Conservation (phyloP, 1,140 invertebrate species). For the Helicoverpa zea region DNA sequence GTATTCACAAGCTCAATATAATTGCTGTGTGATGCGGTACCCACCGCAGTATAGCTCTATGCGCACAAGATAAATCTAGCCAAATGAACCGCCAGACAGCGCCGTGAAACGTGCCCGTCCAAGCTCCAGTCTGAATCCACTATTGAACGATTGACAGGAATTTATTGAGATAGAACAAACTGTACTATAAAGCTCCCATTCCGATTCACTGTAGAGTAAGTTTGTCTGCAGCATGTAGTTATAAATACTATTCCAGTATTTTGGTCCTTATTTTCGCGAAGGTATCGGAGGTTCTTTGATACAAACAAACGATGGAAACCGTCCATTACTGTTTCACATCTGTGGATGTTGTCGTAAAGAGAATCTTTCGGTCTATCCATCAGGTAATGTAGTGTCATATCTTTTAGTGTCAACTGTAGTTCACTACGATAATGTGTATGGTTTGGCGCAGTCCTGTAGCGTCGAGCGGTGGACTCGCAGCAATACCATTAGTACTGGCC, state of each 20-base stretch:
- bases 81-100: slow-evolving; percentile 6
- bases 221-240: too few species aligned
- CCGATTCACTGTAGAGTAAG: too few species aligned
- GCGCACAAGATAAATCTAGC: slow-evolving; percentile 7
- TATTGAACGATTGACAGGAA: slow-evolving; percentile 5
- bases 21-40: background rate
- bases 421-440: background rate
- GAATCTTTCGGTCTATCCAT: too few species aligned
- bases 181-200: background rate
- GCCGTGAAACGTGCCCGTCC: background rate
- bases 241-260: too few species aligned
- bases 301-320: too few species aligned
- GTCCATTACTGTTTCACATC: too few species aligned
- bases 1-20: background rate
- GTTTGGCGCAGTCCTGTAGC: too few species aligned
- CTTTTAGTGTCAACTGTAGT: background rate
- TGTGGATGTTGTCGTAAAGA: too few species aligned
- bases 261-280: too few species aligned
- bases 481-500: slow-evolving; percentile 10
- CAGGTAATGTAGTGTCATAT: too few species aligned
- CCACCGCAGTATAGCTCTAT: background rate
- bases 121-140: background rate
- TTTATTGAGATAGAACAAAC: background rate
- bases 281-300: too few species aligned
- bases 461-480: background rate